Base-by-base conservation (phyloP, 2,113 vertebrate species). In the Macrotus californicus region DNA sequence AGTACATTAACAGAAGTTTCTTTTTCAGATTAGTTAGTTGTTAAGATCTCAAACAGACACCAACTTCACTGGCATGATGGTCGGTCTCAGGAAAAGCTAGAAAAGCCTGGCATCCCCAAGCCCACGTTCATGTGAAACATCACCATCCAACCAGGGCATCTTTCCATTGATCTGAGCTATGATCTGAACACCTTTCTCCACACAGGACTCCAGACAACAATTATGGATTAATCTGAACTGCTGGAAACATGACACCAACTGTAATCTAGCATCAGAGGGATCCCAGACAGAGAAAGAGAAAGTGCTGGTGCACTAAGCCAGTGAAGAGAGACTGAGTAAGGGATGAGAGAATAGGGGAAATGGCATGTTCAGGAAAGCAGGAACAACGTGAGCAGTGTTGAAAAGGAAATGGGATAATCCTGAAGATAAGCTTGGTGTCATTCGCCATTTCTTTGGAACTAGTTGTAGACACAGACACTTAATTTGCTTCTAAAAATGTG, bases 181-280 rank as follows among this genome's bases (percentile, higher is more conserved):
- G 56, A 87, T 61, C 76, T 89, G 61, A 77, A 95, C 80, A 82
- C 46, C 34, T 84, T 94, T 85, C 72, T 69, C 56, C 95, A 93
- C 34, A 90, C 24, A 52, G 13, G 16, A 84, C n/a, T 92, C 76
- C 12, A 93, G 56, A 85, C 29, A 73, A 34, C 48, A 90, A 76
- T 73, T 85, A 92, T 3, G 24, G 48, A 93, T 48, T 95, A 41
- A 93, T 31, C 39, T 87, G 29, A 79, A 92, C 11, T 0, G 0
- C 5, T 75, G 39, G 39, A 92, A 94, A 90, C 84, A 94, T 8
- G 34, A 85, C 19, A 66, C 18, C n/a, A 70, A 80, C 9, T 18
- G 73, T 31, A 52, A 43, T 52, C 34, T 61, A 13, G 1, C 48
- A 66, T 84, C 19, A 31, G 21, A 92, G 56, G 46, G 86, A 87